Evolutionary conservation across 1,140 invertebrate species (phyloP).

Genomic region (Zaprionus nigranus): DNA sequence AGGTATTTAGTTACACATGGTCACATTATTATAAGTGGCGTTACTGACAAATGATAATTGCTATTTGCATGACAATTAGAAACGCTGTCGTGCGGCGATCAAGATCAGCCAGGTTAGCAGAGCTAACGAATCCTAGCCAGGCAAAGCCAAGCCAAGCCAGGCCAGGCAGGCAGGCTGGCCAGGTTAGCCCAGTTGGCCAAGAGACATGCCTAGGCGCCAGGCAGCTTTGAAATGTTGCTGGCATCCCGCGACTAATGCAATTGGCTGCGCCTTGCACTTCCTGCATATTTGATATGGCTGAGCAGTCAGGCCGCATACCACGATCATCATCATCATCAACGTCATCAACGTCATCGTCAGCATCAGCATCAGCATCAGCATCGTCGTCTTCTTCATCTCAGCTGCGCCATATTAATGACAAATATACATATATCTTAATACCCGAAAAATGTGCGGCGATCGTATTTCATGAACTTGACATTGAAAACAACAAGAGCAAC

Average conservation of each 20-base stretch:
- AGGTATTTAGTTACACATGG: slow-evolving; percentile 64
- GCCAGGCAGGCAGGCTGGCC: too few species aligned
- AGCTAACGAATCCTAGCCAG: background rate
- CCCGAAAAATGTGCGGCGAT: slow-evolving; percentile 55
- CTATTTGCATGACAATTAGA: slow-evolving; percentile 79
- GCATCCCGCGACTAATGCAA: slow-evolving; percentile 54
- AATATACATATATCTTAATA: slow-evolving; percentile 34
- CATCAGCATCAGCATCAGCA: slow-evolving; percentile 29
- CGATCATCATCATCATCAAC: slow-evolving; percentile 2
- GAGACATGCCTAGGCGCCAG: slow-evolving; percentile 51
- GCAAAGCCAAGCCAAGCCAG: background rate
- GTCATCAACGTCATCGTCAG: slow-evolving; percentile 20
- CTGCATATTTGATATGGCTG: slow-evolving; percentile 62
- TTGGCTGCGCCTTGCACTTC: slow-evolving; percentile 68
- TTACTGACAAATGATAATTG: slow-evolving; percentile 81
- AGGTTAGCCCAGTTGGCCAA: slow-evolving; percentile 16
- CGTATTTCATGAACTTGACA: slow-evolving; percentile 77
- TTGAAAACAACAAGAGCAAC: slow-evolving; percentile 57
- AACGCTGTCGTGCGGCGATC: slow-evolving; percentile 32
- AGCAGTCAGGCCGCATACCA: slow-evolving; percentile 46
- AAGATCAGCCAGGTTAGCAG: slow-evolving; percentile 27
- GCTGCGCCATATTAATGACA: slow-evolving; percentile 43
- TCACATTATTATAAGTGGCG: slow-evolving; percentile 57
- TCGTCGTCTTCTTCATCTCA: slow-evolving; percentile 15
- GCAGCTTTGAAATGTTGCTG: slow-evolving; percentile 70